These are phyloP conservation scores for Enteromius viviparus DNA, from an alignment of 2,797 vertebrate species.

Conservation along the genomic window DNA sequence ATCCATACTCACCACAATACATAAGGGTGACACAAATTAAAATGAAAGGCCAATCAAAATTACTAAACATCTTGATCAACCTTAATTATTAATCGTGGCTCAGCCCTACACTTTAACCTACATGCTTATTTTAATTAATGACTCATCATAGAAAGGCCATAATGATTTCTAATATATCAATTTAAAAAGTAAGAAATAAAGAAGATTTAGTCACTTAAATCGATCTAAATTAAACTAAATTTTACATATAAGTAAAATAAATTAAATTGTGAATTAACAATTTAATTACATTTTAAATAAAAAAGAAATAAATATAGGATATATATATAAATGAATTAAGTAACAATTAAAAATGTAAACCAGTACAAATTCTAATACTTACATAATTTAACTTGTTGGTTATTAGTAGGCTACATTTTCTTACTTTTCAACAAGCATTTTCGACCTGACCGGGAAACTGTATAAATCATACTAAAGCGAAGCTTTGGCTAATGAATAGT, in stretches of 20 bases:
- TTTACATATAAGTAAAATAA: rapidly evolving
- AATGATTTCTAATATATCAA: not conserved
- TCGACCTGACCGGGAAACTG: constrained; percentile 28
- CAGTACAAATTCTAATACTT: not conserved
- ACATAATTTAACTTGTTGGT: not conserved
- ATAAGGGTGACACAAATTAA: not conserved
- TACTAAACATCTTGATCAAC: not conserved
- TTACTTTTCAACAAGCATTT: constrained; percentile 39
- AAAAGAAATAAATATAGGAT: too few relatives aligned
- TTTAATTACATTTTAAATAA: not conserved
- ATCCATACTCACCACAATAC: not conserved
- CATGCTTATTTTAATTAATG: not conserved
- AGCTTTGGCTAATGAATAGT: not conserved
- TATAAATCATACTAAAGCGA: not conserved
- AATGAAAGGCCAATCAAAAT: not conserved
- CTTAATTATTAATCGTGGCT: not conserved
- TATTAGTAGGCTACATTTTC: not conserved
- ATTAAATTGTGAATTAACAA: not conserved
- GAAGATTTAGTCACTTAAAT: not conserved
- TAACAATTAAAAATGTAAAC: too few relatives aligned
- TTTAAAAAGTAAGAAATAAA: not conserved
- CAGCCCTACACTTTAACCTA: not conserved
- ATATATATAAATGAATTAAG: too few relatives aligned
- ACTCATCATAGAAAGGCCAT: not conserved
- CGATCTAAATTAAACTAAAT: not conserved